Conservation (phyloP, 2,113 vertebrate genomes). For the Pteruthius melanotis region DNA sequence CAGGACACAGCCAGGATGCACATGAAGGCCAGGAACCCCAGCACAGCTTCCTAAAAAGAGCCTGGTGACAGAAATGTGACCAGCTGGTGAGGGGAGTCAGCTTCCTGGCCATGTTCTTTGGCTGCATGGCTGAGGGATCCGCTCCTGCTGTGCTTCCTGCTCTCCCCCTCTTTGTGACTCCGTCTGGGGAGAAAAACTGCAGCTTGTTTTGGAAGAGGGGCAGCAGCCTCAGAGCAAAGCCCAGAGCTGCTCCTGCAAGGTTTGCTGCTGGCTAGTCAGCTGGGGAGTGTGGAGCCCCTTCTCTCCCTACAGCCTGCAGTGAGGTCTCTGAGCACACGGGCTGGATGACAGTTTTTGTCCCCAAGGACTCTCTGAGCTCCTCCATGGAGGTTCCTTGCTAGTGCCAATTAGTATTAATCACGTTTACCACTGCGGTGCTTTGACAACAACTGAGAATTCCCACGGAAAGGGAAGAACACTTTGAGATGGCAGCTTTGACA, state of each 20-base stretch:
- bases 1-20: neutral
- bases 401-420: neutral
- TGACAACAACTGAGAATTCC: neutral
- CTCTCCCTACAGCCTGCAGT: neutral
- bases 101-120: neutral
- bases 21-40: neutral
- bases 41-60: neutral
- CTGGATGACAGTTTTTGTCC: neutral
- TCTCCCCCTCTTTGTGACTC: neutral
- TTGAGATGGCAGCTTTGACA: neutral
- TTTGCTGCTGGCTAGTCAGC: neutral
- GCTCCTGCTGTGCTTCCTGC: neutral
- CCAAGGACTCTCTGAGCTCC: neutral
- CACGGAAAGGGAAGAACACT: neutral
- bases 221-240: neutral
- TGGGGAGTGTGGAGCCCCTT: accelerated
- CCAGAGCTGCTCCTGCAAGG: accelerated
- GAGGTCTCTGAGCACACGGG: neutral
- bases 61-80: neutral
- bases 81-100: neutral
- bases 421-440: accelerated
- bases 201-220: neutral
- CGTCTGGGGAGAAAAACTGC: neutral
- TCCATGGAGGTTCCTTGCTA: neutral
- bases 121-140: neutral